phyloP scores from a whole-genome alignment of 2,113 vertebrate species.

The Brachypteracias leptosomus region DNA sequence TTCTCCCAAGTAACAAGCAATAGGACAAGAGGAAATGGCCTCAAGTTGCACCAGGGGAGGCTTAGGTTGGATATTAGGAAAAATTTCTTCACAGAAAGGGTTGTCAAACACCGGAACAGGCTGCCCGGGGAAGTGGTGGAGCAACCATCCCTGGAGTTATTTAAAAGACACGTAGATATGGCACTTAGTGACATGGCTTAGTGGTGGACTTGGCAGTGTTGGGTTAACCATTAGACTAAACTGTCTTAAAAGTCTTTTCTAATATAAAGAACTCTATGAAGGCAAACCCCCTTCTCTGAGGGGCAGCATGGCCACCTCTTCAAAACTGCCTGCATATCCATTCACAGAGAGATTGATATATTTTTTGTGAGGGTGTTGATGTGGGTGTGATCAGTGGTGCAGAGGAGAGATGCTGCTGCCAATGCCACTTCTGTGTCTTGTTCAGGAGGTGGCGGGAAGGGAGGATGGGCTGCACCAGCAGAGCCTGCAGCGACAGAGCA shows the following conservation, averaged over 20 bases:
- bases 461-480: fast-evolving
- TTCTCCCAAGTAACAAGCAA: not conserved
- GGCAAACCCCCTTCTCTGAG: not conserved
- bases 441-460: not conserved
- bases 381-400: not conserved
- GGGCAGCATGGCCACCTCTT: no score
- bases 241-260: not conserved
- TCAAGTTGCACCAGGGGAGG: not conserved
- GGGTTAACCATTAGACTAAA: not conserved
- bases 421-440: fast-evolving
- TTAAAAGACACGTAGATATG: not conserved
- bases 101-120: not conserved
- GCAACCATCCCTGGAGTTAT: not conserved
- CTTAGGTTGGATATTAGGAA: not conserved
- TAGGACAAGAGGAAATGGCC: not conserved
- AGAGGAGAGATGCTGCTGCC: not conserved
- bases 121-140: not conserved
- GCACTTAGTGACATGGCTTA: not conserved
- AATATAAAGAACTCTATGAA: not conserved
- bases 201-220: not conserved
- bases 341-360: not conserved
- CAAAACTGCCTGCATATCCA: fast-evolving
- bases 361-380: not conserved
- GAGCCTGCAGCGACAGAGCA: no score
- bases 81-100: not conserved